Conservation (phyloP, 23 tunicate species). For the Aplidium turbinatum region DNA sequence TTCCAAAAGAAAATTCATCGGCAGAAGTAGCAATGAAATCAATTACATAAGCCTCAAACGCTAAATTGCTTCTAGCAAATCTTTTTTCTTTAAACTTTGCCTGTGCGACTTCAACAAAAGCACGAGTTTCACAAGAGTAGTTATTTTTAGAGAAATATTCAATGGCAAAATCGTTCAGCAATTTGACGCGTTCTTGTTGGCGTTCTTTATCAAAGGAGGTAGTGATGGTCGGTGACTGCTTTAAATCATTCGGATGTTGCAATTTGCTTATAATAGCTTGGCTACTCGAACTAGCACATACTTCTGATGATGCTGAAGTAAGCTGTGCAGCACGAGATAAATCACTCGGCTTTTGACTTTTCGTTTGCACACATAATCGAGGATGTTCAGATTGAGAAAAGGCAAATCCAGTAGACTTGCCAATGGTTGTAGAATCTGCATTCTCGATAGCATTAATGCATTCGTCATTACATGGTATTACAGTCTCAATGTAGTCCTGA, state of each 20-base stretch:
- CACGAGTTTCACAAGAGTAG: conserved; percentile 38
- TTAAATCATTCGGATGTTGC: no score
- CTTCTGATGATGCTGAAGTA: no score
- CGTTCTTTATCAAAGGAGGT: neutral
- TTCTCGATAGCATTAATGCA: no score
- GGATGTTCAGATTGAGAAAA: no score
- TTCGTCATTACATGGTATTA: no score
- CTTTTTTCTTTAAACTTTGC: conserved; percentile 28
- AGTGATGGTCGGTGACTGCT: neutral
- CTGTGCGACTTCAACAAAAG: conserved; percentile 24
- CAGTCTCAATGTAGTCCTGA: no score
- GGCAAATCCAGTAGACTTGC: neutral
- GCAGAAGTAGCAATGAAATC: conserved; percentile 39
- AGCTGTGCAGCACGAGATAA: no score
- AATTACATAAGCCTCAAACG: conserved; percentile 52
- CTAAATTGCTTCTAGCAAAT: conserved; percentile 58
- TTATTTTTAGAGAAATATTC: neutral
- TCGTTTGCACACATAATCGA: neutral
- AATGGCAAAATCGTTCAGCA: conserved; percentile 1
- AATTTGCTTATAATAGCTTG: no score
- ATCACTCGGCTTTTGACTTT: no score
- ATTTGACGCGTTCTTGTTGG: conserved; percentile 14
- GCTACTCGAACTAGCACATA: no score
- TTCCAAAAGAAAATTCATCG: conserved; percentile 28
- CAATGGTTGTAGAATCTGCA: no score